A percentile compares a stretch with the other conserved stretches of the same genome.
phyloP scores from a whole-genome alignment of 2,888 invertebrate genomes.

The Drosophila anomelani region DNA sequence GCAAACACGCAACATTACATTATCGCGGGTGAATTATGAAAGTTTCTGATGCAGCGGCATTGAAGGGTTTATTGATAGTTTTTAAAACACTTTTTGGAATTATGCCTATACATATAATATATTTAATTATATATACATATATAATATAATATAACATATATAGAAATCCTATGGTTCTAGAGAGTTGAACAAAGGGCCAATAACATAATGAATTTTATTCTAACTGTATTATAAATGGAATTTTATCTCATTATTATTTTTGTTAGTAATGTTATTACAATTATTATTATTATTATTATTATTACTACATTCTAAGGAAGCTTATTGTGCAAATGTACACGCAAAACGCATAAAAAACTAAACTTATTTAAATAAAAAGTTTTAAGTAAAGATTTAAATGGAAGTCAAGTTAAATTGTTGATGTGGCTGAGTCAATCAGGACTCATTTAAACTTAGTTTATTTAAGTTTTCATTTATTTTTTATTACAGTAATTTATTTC shows the following conservation, averaged over 20 bases:
- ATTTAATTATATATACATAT: constrained; percentile 32
- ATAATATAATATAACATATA: constrained; percentile 31
- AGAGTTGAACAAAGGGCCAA: constrained; percentile 53
- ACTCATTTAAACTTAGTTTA: background rate
- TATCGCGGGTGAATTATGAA: constrained; percentile 64
- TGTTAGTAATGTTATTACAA: constrained; percentile 83
- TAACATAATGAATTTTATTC: constrained; percentile 73
- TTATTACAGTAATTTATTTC: background rate
- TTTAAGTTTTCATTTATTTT: background rate
- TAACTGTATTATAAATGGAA: constrained; percentile 70
- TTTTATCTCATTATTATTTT: constrained; percentile 70
- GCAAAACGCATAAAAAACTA: constrained; percentile 76
- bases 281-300: constrained; percentile 68
- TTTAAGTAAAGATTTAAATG: constrained; percentile 52
- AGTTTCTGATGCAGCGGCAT: constrained; percentile 45
- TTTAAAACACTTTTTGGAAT: constrained; percentile 66
- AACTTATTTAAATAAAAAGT: constrained; percentile 67
- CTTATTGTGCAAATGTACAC: constrained; percentile 78
- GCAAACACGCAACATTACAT: constrained; percentile 47
- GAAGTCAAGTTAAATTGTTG: background rate
- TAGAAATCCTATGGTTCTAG: constrained; percentile 57
- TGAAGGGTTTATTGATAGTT: constrained; percentile 63
- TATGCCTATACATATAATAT: constrained; percentile 51
- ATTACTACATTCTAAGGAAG: constrained; percentile 74
- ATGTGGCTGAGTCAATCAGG: background rate